Evolutionary conservation across 2,797 vertebrate genomes (phyloP).

Genomic region (Phyllotis vaccarum): DNA sequence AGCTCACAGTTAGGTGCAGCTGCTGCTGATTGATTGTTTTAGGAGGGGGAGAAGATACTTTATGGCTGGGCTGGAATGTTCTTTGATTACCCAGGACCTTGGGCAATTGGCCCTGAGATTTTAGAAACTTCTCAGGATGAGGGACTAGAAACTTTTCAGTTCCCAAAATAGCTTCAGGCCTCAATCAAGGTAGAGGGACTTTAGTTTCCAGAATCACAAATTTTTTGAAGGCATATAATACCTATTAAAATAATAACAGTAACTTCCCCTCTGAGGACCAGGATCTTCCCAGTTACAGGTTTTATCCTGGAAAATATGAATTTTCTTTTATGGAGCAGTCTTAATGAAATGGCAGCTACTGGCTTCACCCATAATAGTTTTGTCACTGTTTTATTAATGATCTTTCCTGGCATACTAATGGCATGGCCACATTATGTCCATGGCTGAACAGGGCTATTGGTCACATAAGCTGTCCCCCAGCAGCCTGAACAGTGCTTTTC

Average conservation of each 20-base stretch:
- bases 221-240: background rate
- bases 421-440: background rate
- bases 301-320: background rate
- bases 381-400: background rate
- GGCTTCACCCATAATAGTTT: background rate
- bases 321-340: background rate
- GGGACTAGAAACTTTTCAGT: too few species aligned
- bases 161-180: too few species aligned
- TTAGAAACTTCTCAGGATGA: too few species aligned
- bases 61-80: too few species aligned
- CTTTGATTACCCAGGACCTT: too few species aligned
- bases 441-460: background rate
- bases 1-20: too few species aligned
- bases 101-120: too few species aligned
- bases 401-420: background rate
- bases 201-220: background rate
- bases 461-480: background rate
- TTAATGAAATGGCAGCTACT: background rate
- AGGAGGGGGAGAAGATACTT: too few species aligned
- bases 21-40: too few species aligned
- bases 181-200: too few species aligned
- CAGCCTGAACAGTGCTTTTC: background rate
- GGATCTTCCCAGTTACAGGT: background rate
- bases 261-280: background rate
- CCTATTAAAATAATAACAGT: background rate